Evolutionary conservation across 2,113 vertebrate species (phyloP).

Genomic region (Sporophila hypoxantha): DNA sequence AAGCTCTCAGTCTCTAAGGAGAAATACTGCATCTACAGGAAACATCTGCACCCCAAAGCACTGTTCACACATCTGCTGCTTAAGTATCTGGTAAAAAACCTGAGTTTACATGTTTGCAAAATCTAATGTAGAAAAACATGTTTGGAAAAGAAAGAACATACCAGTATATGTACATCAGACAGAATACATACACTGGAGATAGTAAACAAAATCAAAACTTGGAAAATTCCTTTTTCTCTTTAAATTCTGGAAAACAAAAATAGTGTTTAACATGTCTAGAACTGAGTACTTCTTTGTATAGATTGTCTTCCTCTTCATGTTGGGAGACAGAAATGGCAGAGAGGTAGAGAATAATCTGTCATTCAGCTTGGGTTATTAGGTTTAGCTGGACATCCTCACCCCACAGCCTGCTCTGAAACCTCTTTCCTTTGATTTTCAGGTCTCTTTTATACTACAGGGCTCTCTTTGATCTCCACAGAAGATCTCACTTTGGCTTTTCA

Average conservation of each 20-base stretch:
- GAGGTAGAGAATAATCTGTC: not conserved
- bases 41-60: not conserved
- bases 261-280: not conserved
- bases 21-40: not conserved
- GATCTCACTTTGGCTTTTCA: not conserved
- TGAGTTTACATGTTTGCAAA: not conserved
- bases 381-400: not conserved
- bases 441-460: not conserved
- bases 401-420: not conserved
- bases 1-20: not conserved
- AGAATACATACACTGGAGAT: not conserved
- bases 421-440: not conserved
- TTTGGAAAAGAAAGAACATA: not conserved
- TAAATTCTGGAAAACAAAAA: not conserved
- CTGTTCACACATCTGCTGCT: not conserved
- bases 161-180: not conserved
- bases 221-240: not conserved
- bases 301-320: not conserved
- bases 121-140: not conserved
- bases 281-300: not conserved
- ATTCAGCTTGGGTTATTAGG: not conserved
- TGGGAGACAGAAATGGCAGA: not conserved
- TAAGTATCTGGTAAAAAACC: not conserved
- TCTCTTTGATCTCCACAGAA: not conserved
- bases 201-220: not conserved